Evolutionary conservation across 2,113 vertebrate species (phyloP).

Genomic region (Tinamus guttatus): DNA sequence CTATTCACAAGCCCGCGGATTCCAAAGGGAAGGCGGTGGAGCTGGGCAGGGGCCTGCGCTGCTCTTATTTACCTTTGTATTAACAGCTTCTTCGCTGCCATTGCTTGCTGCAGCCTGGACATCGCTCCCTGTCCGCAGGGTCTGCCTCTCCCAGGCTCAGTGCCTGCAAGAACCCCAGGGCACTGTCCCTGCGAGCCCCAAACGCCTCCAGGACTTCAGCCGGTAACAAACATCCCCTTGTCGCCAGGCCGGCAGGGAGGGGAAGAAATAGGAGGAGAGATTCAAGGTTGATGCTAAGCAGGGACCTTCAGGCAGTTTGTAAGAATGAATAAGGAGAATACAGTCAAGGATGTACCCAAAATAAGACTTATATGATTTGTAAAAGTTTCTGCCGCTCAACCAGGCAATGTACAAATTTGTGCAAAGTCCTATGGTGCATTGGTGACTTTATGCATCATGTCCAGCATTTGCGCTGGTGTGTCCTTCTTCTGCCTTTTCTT

Average conservation of each 20-base stretch:
- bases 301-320: not conserved
- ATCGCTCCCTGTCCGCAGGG: not conserved
- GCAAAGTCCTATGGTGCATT: not conserved
- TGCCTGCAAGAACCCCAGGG: rapidly evolving
- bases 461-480: not conserved
- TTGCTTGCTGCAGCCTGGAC: not conserved
- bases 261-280: not conserved
- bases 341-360: not conserved
- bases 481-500: not conserved
- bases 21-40: slow-evolving; percentile 62
- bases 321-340: not conserved
- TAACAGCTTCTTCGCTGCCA: not conserved
- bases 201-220: not conserved
- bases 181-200: not conserved
- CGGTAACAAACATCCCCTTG: not conserved
- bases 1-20: slow-evolving; percentile 69
- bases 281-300: not conserved
- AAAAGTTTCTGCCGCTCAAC: not conserved
- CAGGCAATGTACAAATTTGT: not conserved
- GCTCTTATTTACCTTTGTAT: not conserved
- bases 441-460: not conserved
- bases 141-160: not conserved
- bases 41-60: not conserved
- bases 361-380: not conserved
- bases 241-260: not conserved